These are phyloP conservation scores for Panthera uncia DNA, from an alignment of 2,113 vertebrate genomes.

Conservation along the genomic window DNA sequence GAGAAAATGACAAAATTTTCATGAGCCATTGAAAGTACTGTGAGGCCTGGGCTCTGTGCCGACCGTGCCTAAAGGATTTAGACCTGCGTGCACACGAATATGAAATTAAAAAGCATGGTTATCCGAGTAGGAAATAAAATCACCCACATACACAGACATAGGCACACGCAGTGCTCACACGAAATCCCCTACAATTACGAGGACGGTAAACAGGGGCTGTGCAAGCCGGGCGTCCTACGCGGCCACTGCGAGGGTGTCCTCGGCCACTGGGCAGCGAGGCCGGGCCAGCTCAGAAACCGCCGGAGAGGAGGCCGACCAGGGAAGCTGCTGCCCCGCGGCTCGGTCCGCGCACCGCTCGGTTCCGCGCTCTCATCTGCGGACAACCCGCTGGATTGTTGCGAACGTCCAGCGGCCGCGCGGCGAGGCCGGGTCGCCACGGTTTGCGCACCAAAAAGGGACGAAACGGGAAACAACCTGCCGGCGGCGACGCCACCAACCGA, in stretches of 20 bases:
- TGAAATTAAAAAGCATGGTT: no score
- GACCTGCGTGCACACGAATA: not conserved
- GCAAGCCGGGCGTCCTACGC: not conserved
- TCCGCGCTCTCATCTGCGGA: not conserved
- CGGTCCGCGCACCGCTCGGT: no score
- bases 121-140: not conserved
- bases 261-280: not conserved
- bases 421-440: not conserved
- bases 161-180: not conserved
- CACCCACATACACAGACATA: not conserved
- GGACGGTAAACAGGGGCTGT: not conserved
- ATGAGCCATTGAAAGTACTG: not conserved
- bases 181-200: not conserved
- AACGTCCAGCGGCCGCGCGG: not conserved
- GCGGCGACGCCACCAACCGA: not conserved
- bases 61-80: no score
- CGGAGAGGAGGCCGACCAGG: not conserved
- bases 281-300: not conserved
- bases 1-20: not conserved
- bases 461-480: accelerated
- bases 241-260: not conserved
- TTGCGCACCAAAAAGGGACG: not conserved
- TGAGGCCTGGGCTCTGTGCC: not conserved
- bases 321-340: not conserved
- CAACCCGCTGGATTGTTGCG: not conserved